phyloP scores from a whole-genome alignment of 2,113 vertebrate genomes.

The Pipa parva region DNA sequence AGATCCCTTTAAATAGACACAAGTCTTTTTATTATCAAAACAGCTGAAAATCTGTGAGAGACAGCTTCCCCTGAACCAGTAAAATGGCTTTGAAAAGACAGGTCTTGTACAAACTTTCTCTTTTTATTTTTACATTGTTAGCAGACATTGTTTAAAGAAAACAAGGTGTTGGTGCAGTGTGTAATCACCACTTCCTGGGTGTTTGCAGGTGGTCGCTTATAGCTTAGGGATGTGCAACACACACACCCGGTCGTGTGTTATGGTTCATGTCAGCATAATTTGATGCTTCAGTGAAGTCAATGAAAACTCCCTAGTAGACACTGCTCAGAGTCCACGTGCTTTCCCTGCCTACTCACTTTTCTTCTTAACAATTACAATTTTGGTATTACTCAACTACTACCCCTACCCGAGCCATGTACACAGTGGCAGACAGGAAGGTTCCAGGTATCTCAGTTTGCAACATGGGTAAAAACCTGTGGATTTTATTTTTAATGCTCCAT shows the following conservation, averaged over 20 bases:
- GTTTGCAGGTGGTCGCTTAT: slow-evolving; percentile 7
- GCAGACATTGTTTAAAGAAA: neutral
- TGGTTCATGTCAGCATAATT: slow-evolving; percentile 28
- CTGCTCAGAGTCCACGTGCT: slow-evolving; percentile 12
- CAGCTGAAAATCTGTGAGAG: no score
- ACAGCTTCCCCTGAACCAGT: no score
- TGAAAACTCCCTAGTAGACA: slow-evolving; percentile 21
- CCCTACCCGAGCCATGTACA: no score
- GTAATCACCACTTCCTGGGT: slow-evolving; percentile 30
- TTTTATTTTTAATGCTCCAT: no score
- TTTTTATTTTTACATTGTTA: neutral
- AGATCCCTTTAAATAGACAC: no score
- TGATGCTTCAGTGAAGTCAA: slow-evolving; percentile 3
- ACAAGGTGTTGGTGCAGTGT: neutral
- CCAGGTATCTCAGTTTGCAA: no score
- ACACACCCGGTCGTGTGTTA: slow-evolving; percentile 17
- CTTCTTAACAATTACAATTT: no score
- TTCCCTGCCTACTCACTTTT: neutral
- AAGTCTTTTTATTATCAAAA: no score
- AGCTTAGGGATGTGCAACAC: slow-evolving; percentile 10
- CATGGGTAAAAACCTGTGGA: no score
- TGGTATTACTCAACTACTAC: no score
- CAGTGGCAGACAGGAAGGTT: no score
- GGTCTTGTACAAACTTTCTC: neutral
- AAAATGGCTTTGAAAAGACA: no score